Percentiles rank a stretch among this genome's conserved stretches.
These are phyloP conservation scores for Sialis fuliginosa DNA, from an alignment of 2,888 invertebrate genomes.

Conservation along the genomic window DNA sequence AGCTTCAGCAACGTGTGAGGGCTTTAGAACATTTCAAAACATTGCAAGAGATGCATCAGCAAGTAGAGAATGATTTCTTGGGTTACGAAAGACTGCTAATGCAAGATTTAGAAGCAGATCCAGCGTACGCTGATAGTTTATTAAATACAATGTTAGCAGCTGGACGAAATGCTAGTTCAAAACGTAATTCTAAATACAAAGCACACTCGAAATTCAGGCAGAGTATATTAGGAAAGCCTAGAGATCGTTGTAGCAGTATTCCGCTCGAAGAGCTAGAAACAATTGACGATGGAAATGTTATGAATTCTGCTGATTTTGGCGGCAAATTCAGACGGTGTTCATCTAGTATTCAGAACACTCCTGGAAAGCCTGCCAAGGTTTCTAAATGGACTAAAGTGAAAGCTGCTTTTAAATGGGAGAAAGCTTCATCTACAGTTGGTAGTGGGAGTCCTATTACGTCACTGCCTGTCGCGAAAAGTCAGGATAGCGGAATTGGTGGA, in stretches of 20 bases:
- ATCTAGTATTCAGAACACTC: neutral
- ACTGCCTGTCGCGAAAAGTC: slow-evolving; percentile 21
- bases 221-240: slow-evolving; percentile 29
- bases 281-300: neutral
- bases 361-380: slow-evolving; percentile 33
- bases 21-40: slow-evolving; percentile 56
- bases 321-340: slow-evolving; percentile 6
- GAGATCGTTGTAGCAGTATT: slow-evolving; percentile 41
- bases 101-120: slow-evolving; percentile 41
- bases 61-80: slow-evolving; percentile 18
- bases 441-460: slow-evolving; percentile 11
- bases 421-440: slow-evolving; percentile 30
- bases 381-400: slow-evolving; percentile 85
- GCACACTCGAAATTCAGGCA: slow-evolving; percentile 22
- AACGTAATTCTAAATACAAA: slow-evolving; percentile 18
- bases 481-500: slow-evolving; percentile 25
- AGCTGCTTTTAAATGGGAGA: slow-evolving; percentile 76
- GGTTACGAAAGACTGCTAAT: slow-evolving; percentile 28
- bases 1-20: slow-evolving; percentile 45
- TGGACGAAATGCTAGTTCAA: slow-evolving; percentile 30
- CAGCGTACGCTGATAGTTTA: slow-evolving; percentile 39
- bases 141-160: slow-evolving; percentile 43
- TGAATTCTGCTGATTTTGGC: neutral
- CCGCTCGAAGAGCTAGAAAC: slow-evolving; percentile 34
- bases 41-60: slow-evolving; percentile 38